Base-by-base conservation (phyloP, 2,797 vertebrate genomes). In the Neosalanx taihuensis region DNA sequence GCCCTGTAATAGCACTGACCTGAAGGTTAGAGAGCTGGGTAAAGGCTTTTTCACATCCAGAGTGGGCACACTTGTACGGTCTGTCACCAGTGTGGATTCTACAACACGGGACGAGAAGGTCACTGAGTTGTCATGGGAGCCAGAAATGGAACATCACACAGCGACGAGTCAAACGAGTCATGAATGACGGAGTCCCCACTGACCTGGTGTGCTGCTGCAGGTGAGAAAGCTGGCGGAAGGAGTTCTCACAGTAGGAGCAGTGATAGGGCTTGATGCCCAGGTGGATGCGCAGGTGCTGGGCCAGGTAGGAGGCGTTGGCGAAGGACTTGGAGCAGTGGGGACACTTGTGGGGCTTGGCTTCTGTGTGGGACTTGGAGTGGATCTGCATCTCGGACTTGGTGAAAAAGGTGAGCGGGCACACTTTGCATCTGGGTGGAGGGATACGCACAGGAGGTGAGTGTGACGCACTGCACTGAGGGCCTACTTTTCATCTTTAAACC, bases 371-470 rank as follows among this genome's bases (percentile, higher is more conserved):
- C 93, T 99, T 99, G 85, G 97, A 99, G 93, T 99, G 97, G 83
- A 99, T 97, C 91, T 99, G 97, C 97, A 99, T 99, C 90, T 99
- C 97, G 0, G 97, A 99, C 92, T 99, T 99, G 88, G 95, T 95
- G 89, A 98, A 93, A 88, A 98, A 99, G 87, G 96, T 98, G 87
- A 99, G 92, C 5, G 97, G 97, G 87, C 97, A 99, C 58, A 99
- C 94, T 92, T 98, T 98, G 92, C 97, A 99, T 93, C 97, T 99
- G 86, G 5, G 23, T 58, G 56, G 56, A 69, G 29, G 46, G 49
- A 67, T 67, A 18, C 65, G 6, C 51, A 56, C 51, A 56, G 41
- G 2, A 46, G 51, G 15, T 17, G 51, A 56, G 18, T 18, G 7
- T 46, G 10, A 46, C 5, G 10, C 41, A 46, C 41, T 46, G 41